These are phyloP conservation scores for Chaitophorus viminalis DNA, from an alignment of 2,888 invertebrate genomes.

Conservation along the genomic window DNA sequence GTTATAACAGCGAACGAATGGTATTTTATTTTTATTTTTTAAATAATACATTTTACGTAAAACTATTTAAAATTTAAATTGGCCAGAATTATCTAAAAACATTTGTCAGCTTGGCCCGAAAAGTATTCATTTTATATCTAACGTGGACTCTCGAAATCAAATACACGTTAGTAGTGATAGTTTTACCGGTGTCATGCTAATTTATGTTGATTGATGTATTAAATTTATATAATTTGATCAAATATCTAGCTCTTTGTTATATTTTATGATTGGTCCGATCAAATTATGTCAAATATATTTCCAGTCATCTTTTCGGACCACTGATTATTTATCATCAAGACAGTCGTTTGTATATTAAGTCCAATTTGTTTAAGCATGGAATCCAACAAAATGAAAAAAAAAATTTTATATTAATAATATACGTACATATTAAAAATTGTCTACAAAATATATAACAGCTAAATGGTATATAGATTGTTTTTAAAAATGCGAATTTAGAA, in stretches of 20 bases:
- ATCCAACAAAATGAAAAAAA: slow-evolving; percentile 16
- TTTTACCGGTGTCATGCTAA: background rate
- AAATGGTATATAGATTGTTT: slow-evolving; percentile 53
- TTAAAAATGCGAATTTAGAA: slow-evolving; percentile 45
- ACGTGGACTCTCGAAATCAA: background rate
- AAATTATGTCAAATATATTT: background rate
- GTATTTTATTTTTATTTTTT: background rate
- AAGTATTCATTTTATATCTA: slow-evolving; percentile 2
- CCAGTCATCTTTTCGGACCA: slow-evolving; percentile 40
- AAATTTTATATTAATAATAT: slow-evolving; percentile 26
- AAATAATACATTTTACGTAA: background rate
- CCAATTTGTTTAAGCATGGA: slow-evolving; percentile 22
- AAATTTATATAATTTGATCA: slow-evolving; percentile 9
- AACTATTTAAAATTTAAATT: background rate
- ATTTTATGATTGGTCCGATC: slow-evolving; percentile 2
- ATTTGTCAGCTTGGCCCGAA: slow-evolving; percentile 41
- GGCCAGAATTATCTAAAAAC: slow-evolving; percentile 32
- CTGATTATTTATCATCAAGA: slow-evolving; percentile 38
- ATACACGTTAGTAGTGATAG: background rate
- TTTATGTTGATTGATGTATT: background rate
- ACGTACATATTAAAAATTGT: slow-evolving; percentile 23
- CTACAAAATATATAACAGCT: slow-evolving; percentile 26
- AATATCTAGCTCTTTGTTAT: background rate
- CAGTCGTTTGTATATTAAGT: slow-evolving; percentile 25
- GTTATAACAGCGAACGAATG: no score